Base-by-base conservation (phyloP, 2,113 vertebrate species). In the Neodon shergylaensis region DNA sequence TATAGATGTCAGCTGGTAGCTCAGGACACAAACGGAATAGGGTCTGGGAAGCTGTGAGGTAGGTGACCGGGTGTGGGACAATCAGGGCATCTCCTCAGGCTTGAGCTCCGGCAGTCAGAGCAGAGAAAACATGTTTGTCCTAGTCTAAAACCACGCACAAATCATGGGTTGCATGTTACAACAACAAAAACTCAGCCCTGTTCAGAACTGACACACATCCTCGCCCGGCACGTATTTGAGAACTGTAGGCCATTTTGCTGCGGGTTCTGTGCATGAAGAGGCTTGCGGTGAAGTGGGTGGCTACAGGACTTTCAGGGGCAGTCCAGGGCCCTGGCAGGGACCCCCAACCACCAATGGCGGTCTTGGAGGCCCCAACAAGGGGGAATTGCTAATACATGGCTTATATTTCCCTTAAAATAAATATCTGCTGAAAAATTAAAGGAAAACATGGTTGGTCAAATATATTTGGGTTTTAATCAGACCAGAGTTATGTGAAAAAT, bases 381-480 rank as follows among this genome's bases (percentile, higher is more conserved):
- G 39, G 78, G 14, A 44, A n/a, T 82, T 61, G 72, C 83, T 72
- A 22, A 52, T 79, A 58, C 68, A 12, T 1, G 49, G 83, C 79
- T 96, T 87, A 63, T 10, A 42, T 83, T 90, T 91, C 90, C 92
- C 79, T 84, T 72, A 90, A 97, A 92, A 96, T 95, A 95, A 95
- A 90, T 78, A 58, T 3, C 49, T 42, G 52, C 91, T 87, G 82
- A 92, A 65, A 88, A 73, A 47, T 54, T 61, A 83, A 54, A 97
- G 95, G 89, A 78, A n/a, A 33, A 9, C 52, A 39, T 17, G 63
- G 78, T 49, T 28, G 47, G 83, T 70, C 90, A 74, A 74, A 92
- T 42, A 33, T 33, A 49, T 74, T 61, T 93, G 95, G 95, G 94
- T 78, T 91, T 93, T 91, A 89, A 93, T 96, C 92, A 94, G 82